Conservation (phyloP, 2,113 vertebrate genomes). For the Dipodomys ordii region DNA sequence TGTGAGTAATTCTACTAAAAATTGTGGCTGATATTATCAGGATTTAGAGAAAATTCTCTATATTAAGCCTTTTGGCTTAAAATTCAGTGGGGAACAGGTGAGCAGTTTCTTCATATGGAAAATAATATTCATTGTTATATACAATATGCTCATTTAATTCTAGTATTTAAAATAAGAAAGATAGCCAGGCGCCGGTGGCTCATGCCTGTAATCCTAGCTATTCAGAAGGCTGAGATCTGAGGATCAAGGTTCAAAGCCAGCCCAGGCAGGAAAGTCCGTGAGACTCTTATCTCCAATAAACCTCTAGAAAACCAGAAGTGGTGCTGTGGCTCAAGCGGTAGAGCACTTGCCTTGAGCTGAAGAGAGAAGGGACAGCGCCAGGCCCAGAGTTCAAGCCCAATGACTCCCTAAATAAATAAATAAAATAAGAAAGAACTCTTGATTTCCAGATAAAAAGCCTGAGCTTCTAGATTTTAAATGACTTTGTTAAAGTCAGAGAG, state of each 20-base stretch:
- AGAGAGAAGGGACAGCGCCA: no score
- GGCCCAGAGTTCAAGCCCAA: no score
- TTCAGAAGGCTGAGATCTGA: no score
- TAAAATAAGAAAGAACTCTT: neutral
- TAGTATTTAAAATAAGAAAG: constrained; percentile 1
- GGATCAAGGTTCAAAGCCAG: no score
- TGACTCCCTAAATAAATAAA: no score
- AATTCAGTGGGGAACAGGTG: neutral
- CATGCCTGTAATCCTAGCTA: no score
- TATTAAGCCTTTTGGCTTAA: neutral
- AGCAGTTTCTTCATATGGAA: neutral
- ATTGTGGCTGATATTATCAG: neutral
- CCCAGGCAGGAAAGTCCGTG: no score
- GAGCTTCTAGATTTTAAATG: neutral
- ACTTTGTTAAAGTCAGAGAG: neutral
- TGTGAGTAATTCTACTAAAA: neutral
- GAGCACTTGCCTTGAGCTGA: no score
- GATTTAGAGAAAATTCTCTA: neutral
- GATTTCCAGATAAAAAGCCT: neutral
- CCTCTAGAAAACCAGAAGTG: no score
- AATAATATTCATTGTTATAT: neutral
- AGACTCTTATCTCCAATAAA: no score
- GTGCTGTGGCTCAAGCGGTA: no score
- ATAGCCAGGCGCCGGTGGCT: neutral
- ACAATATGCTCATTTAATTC: neutral